Evolutionary conservation across 2,113 vertebrate genomes (phyloP).

Genomic region (Solea senegalensis): DNA sequence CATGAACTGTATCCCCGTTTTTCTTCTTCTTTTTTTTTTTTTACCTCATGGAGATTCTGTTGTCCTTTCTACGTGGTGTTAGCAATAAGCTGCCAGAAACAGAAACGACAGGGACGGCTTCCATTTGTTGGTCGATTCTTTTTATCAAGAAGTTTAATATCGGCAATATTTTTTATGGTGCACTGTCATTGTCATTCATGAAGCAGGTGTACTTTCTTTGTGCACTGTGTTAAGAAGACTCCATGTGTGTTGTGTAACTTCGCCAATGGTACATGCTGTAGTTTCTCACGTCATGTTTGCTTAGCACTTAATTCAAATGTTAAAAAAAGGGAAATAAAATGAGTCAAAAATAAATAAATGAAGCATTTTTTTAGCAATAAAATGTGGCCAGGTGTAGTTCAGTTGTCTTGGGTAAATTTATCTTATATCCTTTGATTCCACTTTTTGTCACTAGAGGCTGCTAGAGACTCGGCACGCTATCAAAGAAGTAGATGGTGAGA

Average conservation of each 20-base stretch:
- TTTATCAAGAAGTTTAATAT: conserved; percentile 37
- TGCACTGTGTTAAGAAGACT: conserved; percentile 42
- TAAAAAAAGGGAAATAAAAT: neutral
- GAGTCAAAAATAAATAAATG: conserved; percentile 17
- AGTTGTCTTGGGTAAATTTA: neutral
- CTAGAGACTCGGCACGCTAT: conserved; percentile 10
- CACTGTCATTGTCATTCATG: conserved; percentile 53
- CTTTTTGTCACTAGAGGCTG: conserved; percentile 52
- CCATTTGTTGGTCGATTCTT: conserved; percentile 21
- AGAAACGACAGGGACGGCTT: conserved; percentile 16
- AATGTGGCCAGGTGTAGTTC: conserved; percentile 11
- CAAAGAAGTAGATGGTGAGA: neutral
- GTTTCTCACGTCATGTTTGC: conserved; percentile 62
- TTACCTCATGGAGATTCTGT: conserved; percentile 36
- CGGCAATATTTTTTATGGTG: conserved; percentile 45
- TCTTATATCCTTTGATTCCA: conserved; percentile 8
- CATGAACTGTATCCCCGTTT: conserved; percentile 1
- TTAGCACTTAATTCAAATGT: conserved; percentile 55
- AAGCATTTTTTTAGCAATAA: conserved; percentile 42
- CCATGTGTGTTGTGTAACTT: conserved; percentile 55
- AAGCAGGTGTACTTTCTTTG: conserved; percentile 46
- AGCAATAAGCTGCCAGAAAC: conserved; percentile 13
- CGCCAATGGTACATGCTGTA: conserved; percentile 68
- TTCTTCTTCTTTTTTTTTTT: conserved; percentile 32
- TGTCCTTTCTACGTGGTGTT: conserved; percentile 16